phyloP scores from a whole-genome alignment of 2,888 invertebrate species.

The Hirtodrosophila duncani region DNA sequence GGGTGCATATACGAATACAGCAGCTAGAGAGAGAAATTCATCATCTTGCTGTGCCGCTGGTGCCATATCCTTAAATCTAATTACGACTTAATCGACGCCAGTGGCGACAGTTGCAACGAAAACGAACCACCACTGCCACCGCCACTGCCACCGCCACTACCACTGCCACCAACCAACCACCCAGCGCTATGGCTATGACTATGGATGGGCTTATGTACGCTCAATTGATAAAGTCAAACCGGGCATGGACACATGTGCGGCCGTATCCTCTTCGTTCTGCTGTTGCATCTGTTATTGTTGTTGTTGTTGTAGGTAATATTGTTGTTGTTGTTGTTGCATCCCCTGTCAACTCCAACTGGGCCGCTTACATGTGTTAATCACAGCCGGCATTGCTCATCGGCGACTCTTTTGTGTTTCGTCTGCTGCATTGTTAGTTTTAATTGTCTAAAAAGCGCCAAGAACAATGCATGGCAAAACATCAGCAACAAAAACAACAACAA shows the following conservation, averaged over 20 bases:
- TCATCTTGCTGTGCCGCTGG: slow-evolving; percentile 75
- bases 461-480: slow-evolving; percentile 47
- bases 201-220: slow-evolving; percentile 73
- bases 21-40: slow-evolving; percentile 65
- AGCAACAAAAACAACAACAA: slow-evolving; percentile 12
- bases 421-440: slow-evolving; percentile 68
- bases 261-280: slow-evolving; percentile 5
- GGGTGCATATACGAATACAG: slow-evolving; percentile 33
- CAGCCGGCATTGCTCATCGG: slow-evolving; percentile 52
- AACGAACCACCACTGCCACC: slow-evolving; percentile 30
- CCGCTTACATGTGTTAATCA: slow-evolving; percentile 73
- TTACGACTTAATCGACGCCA: slow-evolving; percentile 79
- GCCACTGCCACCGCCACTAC: slow-evolving; percentile 14
- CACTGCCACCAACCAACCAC: slow-evolving; percentile 50
- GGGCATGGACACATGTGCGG: slow-evolving; percentile 50
- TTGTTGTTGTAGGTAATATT: too few relatives aligned
- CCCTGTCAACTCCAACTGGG: slow-evolving; percentile 46
- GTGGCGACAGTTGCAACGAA: slow-evolving; percentile 73
- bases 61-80: slow-evolving; percentile 78
- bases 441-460: slow-evolving; percentile 64
- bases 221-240: slow-evolving; percentile 76
- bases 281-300: slow-evolving; percentile 17
- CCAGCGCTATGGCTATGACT: too few relatives aligned
- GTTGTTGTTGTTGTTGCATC: too few relatives aligned
- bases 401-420: slow-evolving; percentile 51